phyloP scores from a whole-genome alignment of 1,140 invertebrate species.

The Solenopsis fugax region DNA sequence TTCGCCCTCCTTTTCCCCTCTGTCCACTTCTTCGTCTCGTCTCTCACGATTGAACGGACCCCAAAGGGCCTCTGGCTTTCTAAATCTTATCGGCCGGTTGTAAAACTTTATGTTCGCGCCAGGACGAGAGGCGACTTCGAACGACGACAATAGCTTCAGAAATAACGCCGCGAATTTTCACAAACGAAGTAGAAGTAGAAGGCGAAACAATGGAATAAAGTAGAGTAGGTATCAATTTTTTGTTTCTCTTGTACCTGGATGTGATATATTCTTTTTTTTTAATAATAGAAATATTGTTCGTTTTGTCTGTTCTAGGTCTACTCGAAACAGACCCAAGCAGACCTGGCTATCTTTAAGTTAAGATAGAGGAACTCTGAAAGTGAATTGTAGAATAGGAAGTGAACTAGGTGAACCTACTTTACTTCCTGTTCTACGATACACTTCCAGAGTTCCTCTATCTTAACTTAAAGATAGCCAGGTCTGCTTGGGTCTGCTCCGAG shows the following conservation, averaged over 20 bases:
- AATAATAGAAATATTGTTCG: too few species aligned
- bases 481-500: too few species aligned
- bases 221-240: not conserved
- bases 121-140: constrained; percentile 38
- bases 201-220: not conserved
- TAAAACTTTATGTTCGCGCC: constrained; percentile 63
- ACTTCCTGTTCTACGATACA: too few species aligned
- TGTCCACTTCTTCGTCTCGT: not conserved
- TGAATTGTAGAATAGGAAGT: too few species aligned
- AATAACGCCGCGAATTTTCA: constrained; percentile 43
- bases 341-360: too few species aligned
- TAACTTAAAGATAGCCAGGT: too few species aligned
- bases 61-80: constrained; percentile 45
- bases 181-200: not conserved
- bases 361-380: too few species aligned
- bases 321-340: too few species aligned
- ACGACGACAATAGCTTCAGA: constrained; percentile 50
- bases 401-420: too few species aligned
- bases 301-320: too few species aligned
- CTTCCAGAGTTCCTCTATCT: too few species aligned
- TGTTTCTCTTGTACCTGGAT: not conserved
- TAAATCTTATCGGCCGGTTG: constrained; percentile 62
- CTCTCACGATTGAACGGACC: constrained; percentile 25
- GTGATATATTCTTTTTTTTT: not conserved
- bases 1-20: not conserved